phyloP scores from a whole-genome alignment of 2,113 vertebrate species.

The Phycodurus eques region DNA sequence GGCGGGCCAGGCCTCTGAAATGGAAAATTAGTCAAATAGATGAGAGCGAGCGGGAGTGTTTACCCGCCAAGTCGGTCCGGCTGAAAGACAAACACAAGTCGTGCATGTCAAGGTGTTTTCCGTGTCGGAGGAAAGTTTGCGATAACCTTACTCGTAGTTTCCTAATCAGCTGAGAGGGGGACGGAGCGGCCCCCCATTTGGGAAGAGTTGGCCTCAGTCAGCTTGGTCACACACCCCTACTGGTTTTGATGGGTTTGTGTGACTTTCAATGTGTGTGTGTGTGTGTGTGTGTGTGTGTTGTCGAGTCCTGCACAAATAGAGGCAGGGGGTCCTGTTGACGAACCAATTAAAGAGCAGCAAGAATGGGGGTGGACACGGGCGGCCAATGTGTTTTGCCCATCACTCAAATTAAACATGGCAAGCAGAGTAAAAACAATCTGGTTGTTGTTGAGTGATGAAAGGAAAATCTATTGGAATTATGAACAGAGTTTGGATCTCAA shows the following conservation, averaged over 20 bases:
- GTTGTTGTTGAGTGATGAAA: constrained; percentile 28
- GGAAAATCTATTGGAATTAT: neutral
- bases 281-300: constrained; percentile 14
- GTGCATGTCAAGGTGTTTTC: constrained; percentile 67
- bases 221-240: constrained; percentile 34
- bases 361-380: constrained; percentile 46
- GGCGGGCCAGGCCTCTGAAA: neutral
- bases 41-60: constrained; percentile 33
- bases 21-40: constrained; percentile 42
- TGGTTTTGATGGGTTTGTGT: constrained; percentile 48
- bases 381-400: constrained; percentile 46
- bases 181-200: constrained; percentile 25
- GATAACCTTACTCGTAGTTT: constrained; percentile 63
- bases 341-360: constrained; percentile 64
- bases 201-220: constrained; percentile 43
- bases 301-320: constrained; percentile 51
- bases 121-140: constrained; percentile 59
- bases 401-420: constrained; percentile 59
- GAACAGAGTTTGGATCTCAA: neutral
- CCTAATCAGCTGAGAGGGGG: constrained; percentile 47
- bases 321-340: constrained; percentile 54
- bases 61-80: constrained; percentile 40
- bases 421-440: constrained; percentile 46
- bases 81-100: constrained; percentile 56
- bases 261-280: constrained; percentile 16